Evolutionary conservation across 2,113 vertebrate genomes (phyloP).

Genomic region (Eulemur rufifrons): DNA sequence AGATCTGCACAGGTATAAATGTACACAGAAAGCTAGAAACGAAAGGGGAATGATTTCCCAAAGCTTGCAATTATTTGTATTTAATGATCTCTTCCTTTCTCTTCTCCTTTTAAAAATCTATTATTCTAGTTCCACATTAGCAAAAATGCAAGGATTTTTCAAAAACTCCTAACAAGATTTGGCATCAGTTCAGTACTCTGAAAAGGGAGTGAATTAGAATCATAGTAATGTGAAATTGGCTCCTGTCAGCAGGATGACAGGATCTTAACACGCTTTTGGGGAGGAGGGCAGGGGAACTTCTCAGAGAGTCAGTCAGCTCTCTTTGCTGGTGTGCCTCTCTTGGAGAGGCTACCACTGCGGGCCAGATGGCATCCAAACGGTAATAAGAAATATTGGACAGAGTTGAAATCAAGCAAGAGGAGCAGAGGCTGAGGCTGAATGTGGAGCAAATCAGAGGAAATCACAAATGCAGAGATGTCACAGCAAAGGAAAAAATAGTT

Average conservation of each 20-base stretch:
- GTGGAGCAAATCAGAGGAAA: conserved; percentile 58
- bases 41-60: not conserved
- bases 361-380: conserved; percentile 66
- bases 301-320: not conserved
- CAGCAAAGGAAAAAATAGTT: conserved; percentile 71
- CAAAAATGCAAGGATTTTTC: conserved; percentile 58
- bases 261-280: not conserved
- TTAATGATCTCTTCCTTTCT: not conserved
- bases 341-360: conserved; percentile 35
- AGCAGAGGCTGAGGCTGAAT: conserved; percentile 49
- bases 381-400: conserved; percentile 61
- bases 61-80: conserved; percentile 10
- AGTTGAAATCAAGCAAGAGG: conserved; percentile 24
- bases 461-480: conserved; percentile 70
- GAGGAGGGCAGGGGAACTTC: conserved; percentile 18
- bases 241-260: conserved; percentile 54
- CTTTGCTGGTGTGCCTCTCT: not conserved
- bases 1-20: not conserved
- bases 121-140: conserved; percentile 51
- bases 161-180: conserved; percentile 66
- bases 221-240: conserved; percentile 47
- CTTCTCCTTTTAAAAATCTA: not conserved
- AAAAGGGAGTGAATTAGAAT: conserved; percentile 50
- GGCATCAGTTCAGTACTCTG: conserved; percentile 51
- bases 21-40: not conserved